Conservation (phyloP, 64 coral and sea anemone genomes). For the Acropora yongei region DNA sequence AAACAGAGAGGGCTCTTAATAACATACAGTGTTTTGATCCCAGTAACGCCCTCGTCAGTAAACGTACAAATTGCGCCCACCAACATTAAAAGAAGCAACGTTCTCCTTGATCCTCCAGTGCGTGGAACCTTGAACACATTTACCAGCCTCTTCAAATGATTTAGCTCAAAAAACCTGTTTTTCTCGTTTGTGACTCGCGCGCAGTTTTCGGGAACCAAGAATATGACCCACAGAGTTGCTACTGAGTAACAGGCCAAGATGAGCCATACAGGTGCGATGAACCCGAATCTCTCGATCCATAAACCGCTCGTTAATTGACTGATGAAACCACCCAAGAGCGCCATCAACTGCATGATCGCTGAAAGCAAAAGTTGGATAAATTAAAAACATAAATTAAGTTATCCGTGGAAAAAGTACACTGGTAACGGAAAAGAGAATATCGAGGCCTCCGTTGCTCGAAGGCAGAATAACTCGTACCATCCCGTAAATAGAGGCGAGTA, state of each 20-base stretch:
- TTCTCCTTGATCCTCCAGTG: conserved; percentile 7
- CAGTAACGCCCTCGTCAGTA: conserved; percentile 23
- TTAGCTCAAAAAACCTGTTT: conserved; percentile 19
- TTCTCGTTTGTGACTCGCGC: not conserved
- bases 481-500: too few relatives aligned
- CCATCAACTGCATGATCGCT: conserved; percentile 81
- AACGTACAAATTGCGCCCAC: not conserved
- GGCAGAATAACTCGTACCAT: too few relatives aligned
- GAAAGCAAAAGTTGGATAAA: not conserved
- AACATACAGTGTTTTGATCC: conserved; percentile 59
- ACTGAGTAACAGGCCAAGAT: conserved; percentile 50
- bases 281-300: conserved; percentile 74
- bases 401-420: too few relatives aligned
- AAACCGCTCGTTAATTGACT: conserved; percentile 92
- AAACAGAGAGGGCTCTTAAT: conserved; percentile 85
- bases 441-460: too few relatives aligned
- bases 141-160: conserved; percentile 16
- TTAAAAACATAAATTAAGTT: too few relatives aligned
- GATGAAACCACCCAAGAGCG: conserved; percentile 66
- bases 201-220: conserved; percentile 79
- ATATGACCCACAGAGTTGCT: conserved; percentile 36
- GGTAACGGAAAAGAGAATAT: too few relatives aligned
- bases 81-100: conserved; percentile 59
- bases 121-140: conserved; percentile 49
- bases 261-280: conserved; percentile 81